Evolutionary conservation across 2,888 invertebrate species (phyloP), one percentile per base, ranked within the genome.

Genomic region (Heliconius sara): DNA sequence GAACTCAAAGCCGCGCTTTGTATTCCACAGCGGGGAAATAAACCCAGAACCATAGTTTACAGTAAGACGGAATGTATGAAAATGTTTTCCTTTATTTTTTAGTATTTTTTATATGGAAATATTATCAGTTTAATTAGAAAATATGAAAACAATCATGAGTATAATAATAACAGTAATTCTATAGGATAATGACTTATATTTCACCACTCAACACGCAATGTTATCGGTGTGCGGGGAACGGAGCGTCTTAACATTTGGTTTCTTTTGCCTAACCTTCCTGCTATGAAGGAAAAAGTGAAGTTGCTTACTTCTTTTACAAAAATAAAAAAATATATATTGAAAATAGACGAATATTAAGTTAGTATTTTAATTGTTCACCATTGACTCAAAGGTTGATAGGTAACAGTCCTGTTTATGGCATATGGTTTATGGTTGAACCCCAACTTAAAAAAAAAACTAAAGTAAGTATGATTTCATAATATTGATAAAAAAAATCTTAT

Each of bases 361-460:
- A 34, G 22, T 30, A 60, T 25, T 60, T 63, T 27, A 34, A 34
- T 65, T 27, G n/a, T 43, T 43, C 65, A 75, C 43, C 75, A 75
- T 65, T 27, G 65, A 39, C n/a, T 65, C n/a, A 43, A 75, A 43
- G 67, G 43, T 78, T 78, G 63, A 63, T 71, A 66, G 80, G 78
- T 80, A 80, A 80, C 78, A 78, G 65, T 77, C 52, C 70, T 78
- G 71, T 43, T 65, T 78, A 78, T 80, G 80, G 80, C 80, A 75
- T 78, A 71, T 16, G 77, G 66, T 80, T 79, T 79, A 30, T 30
- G 30, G 30, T 30, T 72, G 19, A 57, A 76, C 71, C 79, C 57
- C n/a, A 27, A 65, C 65, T 60, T 57, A 57, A 78, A 66, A 66
- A n/a, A 66, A 34, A 57, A 34, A 47, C 27, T 25, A 63, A 43